Evolutionary conservation across 30 jellyfish, hydroid and myxozoan genomes (phyloP).

Genomic region (Hydractinia echinata): DNA sequence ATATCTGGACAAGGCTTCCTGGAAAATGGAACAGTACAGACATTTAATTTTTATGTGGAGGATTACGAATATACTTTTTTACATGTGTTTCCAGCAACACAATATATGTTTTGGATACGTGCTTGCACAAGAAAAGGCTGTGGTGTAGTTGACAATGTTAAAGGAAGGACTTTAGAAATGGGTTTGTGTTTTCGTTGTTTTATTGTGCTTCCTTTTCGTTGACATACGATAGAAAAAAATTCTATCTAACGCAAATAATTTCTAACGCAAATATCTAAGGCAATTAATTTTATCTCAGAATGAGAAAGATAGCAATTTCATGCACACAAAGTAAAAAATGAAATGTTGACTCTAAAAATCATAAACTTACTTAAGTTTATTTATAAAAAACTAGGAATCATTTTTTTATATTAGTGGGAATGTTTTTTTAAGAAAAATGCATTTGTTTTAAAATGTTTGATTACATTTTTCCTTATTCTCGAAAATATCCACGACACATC

Average conservation of each 20-base stretch:
- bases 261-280: too few relatives aligned
- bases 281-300: too few relatives aligned
- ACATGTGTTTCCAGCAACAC: background rate
- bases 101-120: background rate
- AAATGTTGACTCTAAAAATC: too few relatives aligned
- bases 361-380: too few relatives aligned
- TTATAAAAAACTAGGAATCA: too few relatives aligned
- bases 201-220: background rate
- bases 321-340: too few relatives aligned
- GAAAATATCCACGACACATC: too few relatives aligned
- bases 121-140: background rate
- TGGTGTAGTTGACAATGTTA: background rate
- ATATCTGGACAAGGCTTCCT: background rate
- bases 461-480: too few relatives aligned
- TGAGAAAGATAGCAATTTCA: too few relatives aligned
- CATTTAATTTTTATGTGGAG: background rate
- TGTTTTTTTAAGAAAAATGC: too few relatives aligned
- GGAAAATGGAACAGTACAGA: background rate
- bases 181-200: background rate
- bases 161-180: constrained; percentile 1
- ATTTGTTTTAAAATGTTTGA: too few relatives aligned
- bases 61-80: background rate
- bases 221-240: background rate
- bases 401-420: too few relatives aligned
- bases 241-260: background rate